Percentiles rank a stretch among this genome's conserved stretches.
phyloP scores from a whole-genome alignment of 2,113 vertebrate species.

The Aepyceros melampus region DNA sequence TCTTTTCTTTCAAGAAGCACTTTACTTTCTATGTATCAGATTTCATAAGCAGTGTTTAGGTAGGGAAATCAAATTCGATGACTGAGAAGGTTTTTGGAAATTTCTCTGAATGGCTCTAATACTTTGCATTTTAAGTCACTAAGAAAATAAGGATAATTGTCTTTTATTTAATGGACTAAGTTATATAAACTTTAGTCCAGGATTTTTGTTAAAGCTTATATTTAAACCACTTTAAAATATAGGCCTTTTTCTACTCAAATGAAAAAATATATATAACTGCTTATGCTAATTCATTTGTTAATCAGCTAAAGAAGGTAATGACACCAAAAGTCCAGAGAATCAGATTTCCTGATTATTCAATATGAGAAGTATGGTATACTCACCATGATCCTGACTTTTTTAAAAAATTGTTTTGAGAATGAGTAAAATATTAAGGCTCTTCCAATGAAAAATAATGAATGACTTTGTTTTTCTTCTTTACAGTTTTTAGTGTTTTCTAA shows the following conservation, averaged over 20 bases:
- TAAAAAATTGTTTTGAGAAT: not conserved
- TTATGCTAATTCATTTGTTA: not conserved
- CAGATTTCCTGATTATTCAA: not conserved
- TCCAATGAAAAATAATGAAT: conserved; percentile 8
- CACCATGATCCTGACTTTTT: not conserved
- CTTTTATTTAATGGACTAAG: conserved; percentile 30
- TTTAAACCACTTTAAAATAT: not conserved
- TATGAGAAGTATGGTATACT: not conserved
- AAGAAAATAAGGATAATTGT: not conserved
- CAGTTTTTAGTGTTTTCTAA: conserved; percentile 7
- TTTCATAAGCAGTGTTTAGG: conserved; percentile 14
- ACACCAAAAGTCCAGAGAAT: not conserved
- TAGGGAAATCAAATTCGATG: not conserved
- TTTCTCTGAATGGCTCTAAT: not conserved
- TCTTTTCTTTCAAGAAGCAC: not conserved
- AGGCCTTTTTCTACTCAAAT: not conserved
- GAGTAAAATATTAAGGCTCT: not conserved
- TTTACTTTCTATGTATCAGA: not conserved
- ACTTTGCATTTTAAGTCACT: conserved; percentile 20
- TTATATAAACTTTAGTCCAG: not conserved
- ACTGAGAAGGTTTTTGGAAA: not conserved
- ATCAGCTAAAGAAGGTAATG: not conserved
- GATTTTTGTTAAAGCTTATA: not conserved
- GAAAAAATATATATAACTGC: not conserved
- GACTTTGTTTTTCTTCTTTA: conserved; percentile 14